Conservation (phyloP, 2,888 invertebrate species). For the Operophtera brumata region DNA sequence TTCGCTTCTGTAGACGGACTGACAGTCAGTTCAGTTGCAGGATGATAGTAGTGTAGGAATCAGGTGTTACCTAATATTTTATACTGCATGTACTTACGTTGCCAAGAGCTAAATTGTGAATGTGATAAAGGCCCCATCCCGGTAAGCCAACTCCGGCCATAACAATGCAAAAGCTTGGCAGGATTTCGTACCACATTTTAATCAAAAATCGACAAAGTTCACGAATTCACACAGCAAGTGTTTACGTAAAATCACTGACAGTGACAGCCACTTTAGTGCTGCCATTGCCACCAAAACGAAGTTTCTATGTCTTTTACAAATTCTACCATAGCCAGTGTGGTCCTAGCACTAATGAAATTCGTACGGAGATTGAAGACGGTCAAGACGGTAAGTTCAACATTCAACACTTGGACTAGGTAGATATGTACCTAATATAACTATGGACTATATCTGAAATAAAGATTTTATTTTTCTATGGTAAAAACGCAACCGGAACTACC, state of each 20-base stretch:
- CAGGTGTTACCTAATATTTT: conserved; percentile 61
- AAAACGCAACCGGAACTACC: no score
- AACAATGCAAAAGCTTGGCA: conserved; percentile 83
- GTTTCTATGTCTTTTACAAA: conserved; percentile 16
- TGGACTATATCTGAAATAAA: no score
- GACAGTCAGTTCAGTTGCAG: conserved; percentile 5
- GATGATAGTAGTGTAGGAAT: not conserved
- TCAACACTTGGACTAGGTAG: no score
- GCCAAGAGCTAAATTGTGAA: conserved; percentile 81
- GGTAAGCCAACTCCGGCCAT: conserved; percentile 81
- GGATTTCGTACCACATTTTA: conserved; percentile 87
- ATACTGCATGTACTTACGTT: conserved; percentile 81
- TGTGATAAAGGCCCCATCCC: conserved; percentile 81
- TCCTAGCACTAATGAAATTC: conserved; percentile 6
- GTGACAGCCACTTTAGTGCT: conserved; percentile 41
- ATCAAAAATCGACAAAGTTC: conserved; percentile 23
- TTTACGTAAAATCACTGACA: conserved; percentile 28
- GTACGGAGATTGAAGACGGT: not conserved
- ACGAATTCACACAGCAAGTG: conserved; percentile 27
- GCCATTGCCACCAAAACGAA: conserved; percentile 46
- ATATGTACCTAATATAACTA: no score
- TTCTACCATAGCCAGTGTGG: conserved; percentile 29
- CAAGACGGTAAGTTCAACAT: not conserved
- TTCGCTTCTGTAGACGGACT: conserved; percentile 7
- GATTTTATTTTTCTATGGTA: no score